Evolutionary conservation across 2,113 vertebrate genomes (phyloP).

Genomic region (Sander vitreus): DNA sequence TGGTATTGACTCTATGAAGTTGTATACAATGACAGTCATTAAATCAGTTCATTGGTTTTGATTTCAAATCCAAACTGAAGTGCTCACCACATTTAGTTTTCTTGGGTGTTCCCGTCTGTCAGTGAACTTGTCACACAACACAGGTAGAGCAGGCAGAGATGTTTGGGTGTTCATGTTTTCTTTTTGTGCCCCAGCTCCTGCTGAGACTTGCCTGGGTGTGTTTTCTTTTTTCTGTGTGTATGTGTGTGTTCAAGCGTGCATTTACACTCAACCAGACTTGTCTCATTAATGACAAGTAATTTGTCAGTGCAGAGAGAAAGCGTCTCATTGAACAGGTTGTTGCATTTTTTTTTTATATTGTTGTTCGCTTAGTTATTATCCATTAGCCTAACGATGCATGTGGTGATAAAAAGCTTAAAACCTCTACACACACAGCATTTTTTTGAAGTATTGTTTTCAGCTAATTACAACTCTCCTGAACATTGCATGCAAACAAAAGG

Average conservation of each 20-base stretch:
- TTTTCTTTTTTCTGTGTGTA: neutral
- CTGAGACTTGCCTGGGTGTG: slow-evolving; percentile 60
- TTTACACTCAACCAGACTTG: slow-evolving; percentile 27
- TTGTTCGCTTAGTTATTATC: neutral
- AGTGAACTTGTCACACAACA: slow-evolving; percentile 49
- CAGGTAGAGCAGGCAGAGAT: slow-evolving; percentile 13
- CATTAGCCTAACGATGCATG: neutral
- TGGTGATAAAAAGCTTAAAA: neutral
- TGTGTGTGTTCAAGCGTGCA: neutral
- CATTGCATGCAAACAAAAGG: slow-evolving; percentile 31
- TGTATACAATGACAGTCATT: neutral
- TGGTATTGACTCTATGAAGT: neutral
- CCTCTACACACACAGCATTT: slow-evolving; percentile 24
- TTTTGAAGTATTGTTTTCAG: slow-evolving; percentile 33
- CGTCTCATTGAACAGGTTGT: slow-evolving; percentile 5
- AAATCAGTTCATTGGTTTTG: neutral
- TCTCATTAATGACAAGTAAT: slow-evolving; percentile 33
- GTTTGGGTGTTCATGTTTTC: slow-evolving; percentile 35
- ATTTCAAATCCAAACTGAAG: neutral
- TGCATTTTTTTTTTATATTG: neutral
- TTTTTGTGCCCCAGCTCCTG: slow-evolving; percentile 50
- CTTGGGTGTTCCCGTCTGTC: slow-evolving; percentile 32
- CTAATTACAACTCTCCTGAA: slow-evolving; percentile 40
- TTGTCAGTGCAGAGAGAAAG: slow-evolving; percentile 24
- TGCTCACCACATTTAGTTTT: neutral